A percentile compares a stretch with the other conserved stretches of the same genome.
Evolutionary conservation across 2,888 invertebrate species (phyloP).

Genomic region (Altica lythri): DNA sequence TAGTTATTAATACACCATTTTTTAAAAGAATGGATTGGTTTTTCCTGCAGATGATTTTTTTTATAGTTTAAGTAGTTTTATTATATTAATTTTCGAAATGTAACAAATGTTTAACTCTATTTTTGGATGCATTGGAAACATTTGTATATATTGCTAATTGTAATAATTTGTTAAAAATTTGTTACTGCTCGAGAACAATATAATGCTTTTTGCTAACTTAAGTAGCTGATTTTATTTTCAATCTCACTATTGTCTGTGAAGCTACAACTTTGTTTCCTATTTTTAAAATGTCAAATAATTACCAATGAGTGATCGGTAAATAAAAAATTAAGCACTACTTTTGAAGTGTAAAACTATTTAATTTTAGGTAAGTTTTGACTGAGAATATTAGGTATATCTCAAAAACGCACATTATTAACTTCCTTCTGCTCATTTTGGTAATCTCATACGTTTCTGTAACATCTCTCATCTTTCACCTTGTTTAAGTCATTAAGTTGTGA

Average conservation of each 20-base stretch:
- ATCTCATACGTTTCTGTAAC: conserved; percentile 33
- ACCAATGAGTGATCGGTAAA: conserved; percentile 17
- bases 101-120: conserved; percentile 18
- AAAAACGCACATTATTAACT: conserved; percentile 33
- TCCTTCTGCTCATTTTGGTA: conserved; percentile 27
- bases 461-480: conserved; percentile 28
- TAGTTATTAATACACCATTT: no score
- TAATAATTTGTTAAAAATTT: conserved; percentile 15
- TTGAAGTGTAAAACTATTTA: conserved; percentile 28
- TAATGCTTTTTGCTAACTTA: conserved; percentile 8
- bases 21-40: no score
- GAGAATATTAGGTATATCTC: conserved; percentile 32
- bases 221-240: conserved; percentile 6
- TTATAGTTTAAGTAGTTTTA: not conserved
- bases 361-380: conserved; percentile 35
- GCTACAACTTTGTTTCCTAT: conserved; percentile 12
- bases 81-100: conserved; percentile 5
- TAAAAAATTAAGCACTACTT: conserved; percentile 20
- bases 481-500: conserved; percentile 30
- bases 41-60: not conserved
- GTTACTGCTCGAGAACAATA: conserved; percentile 8
- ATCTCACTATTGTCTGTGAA: no score
- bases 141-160: conserved; percentile 20
- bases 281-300: conserved; percentile 23
- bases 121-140: conserved; percentile 7